Evolutionary conservation across 2,797 vertebrate species (phyloP).

Genomic region (Cichlasoma orientale): DNA sequence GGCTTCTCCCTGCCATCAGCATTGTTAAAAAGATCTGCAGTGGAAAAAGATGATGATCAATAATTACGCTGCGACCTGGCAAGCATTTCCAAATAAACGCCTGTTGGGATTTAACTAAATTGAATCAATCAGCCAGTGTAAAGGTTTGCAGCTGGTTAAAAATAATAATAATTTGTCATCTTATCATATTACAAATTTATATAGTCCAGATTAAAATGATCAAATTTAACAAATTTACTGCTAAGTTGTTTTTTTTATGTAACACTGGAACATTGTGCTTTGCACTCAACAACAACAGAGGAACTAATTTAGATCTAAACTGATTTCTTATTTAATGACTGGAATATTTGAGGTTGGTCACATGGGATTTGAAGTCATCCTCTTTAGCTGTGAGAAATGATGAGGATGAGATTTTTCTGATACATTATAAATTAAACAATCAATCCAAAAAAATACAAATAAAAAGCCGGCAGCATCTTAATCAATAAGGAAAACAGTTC

Average conservation of each 20-base stretch:
- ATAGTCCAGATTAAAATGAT: not conserved
- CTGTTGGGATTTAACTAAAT: not conserved
- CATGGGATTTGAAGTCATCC: too few species aligned
- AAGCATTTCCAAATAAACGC: not conserved
- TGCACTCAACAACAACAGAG: not conserved
- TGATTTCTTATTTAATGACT: too few species aligned
- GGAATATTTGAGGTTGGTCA: too few species aligned
- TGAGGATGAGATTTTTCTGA: too few species aligned
- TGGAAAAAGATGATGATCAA: conserved; percentile 3
- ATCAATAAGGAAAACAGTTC: too few species aligned
- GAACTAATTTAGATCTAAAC: not conserved
- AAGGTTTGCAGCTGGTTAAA: not conserved
- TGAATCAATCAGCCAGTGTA: not conserved
- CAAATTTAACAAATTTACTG: not conserved
- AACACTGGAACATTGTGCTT: not conserved
- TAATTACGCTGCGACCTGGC: not conserved
- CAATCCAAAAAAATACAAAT: too few species aligned
- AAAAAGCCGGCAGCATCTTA: too few species aligned
- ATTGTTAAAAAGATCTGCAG: conserved; percentile 9
- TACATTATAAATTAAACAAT: too few species aligned
- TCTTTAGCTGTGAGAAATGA: not conserved
- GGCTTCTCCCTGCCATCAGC: not conserved
- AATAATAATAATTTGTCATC: not conserved
- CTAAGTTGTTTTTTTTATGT: not conserved
- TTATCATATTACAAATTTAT: not conserved